Percentiles rank a stretch among this genome's conserved stretches.
Evolutionary conservation across 2,888 invertebrate genomes (phyloP).

Genomic region (Cephus sareptanus): DNA sequence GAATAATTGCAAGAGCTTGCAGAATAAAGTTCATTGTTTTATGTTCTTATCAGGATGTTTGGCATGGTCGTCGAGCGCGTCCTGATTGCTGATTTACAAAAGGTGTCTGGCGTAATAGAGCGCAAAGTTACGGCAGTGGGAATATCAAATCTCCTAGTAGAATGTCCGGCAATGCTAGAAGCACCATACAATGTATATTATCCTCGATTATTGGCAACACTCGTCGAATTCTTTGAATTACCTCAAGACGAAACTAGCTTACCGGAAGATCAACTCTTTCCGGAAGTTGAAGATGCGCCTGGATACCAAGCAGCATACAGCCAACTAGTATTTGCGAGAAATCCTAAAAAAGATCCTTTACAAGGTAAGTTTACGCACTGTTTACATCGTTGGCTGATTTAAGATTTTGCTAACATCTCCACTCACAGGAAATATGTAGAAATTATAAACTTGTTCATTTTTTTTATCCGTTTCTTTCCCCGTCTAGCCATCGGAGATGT

Average conservation of each 20-base stretch:
- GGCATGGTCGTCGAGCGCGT: conserved; percentile 95
- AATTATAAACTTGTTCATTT: conserved; percentile 45
- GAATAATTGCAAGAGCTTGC: conserved; percentile 6
- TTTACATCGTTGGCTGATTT: not conserved
- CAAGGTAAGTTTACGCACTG: conserved; percentile 67
- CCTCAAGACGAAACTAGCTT: conserved; percentile 83
- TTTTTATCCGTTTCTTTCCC: conserved; percentile 26
- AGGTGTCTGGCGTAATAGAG: conserved; percentile 84
- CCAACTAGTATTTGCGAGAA: conserved; percentile 87
- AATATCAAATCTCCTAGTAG: conserved; percentile 85
- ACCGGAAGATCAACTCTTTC: conserved; percentile 86
- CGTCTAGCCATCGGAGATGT: conserved; percentile 74
- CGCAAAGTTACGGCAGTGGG: conserved; percentile 93
- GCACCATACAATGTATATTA: conserved; percentile 71
- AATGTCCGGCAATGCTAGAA: conserved; percentile 76
- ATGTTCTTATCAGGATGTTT: conserved; percentile 79
- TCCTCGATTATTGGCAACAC: conserved; percentile 53
- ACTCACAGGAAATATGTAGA: not conserved
- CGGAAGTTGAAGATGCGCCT: conserved; percentile 87
- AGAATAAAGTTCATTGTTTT: conserved; percentile 4
- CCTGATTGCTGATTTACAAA: conserved; percentile 86
- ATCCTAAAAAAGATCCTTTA: conserved; percentile 79
- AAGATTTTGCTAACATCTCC: not conserved
- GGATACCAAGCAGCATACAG: conserved; percentile 91
- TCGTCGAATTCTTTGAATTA: conserved; percentile 89